Conservation (phyloP, 2,113 vertebrate species). For the Microtus ochrogaster region DNA sequence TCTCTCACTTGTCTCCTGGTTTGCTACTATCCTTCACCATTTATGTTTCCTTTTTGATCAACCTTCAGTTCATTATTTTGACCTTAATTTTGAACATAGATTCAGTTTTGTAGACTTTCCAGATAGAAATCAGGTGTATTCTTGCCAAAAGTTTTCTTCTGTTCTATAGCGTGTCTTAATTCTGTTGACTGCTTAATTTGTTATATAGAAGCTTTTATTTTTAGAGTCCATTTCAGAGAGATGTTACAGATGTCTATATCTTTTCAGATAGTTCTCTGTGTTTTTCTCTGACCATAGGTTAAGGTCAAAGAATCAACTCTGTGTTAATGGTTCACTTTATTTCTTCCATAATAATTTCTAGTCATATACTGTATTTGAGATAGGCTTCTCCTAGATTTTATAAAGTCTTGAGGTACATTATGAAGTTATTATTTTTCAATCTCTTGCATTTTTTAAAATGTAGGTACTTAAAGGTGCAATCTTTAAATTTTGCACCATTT, state of each 20-base stretch:
- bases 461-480: not conserved
- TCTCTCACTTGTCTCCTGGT: too few relatives aligned
- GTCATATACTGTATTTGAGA: not conserved
- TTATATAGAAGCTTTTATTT: not conserved
- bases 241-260: not conserved
- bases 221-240: not conserved
- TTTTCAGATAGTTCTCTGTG: not conserved
- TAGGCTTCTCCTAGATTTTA: not conserved
- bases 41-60: not conserved
- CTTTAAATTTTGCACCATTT: not conserved
- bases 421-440: not conserved
- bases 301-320: not conserved
- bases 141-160: not conserved
- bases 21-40: not conserved
- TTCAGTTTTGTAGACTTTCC: not conserved
- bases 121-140: not conserved
- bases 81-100: not conserved
- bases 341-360: not conserved
- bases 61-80: not conserved
- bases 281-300: not conserved
- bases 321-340: not conserved
- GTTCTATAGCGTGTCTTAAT: not conserved
- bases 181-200: not conserved
- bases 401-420: not conserved
- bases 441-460: not conserved